Evolutionary conservation across 2,888 invertebrate species (phyloP).

Genomic region (Heteromurus nitidus): DNA sequence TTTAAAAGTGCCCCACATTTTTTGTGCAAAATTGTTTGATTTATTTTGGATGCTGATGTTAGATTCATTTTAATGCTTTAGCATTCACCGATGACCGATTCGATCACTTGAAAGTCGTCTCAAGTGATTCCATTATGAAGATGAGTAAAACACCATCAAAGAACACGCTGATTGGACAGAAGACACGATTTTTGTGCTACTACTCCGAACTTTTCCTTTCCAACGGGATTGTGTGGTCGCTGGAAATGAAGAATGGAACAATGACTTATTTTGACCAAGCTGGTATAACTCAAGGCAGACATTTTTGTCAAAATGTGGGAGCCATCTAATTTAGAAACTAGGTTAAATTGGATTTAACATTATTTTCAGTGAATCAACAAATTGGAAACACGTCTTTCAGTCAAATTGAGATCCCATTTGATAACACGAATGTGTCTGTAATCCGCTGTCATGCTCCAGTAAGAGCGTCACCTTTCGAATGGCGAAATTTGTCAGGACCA

Average conservation of each 20-base stretch:
- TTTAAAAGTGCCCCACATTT: too few species aligned
- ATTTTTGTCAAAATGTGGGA: too few species aligned
- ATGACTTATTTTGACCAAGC: constrained; percentile 48
- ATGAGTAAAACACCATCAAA: constrained; percentile 68
- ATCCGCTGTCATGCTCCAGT: constrained; percentile 67
- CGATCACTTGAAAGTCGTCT: constrained; percentile 62
- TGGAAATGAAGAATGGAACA: constrained; percentile 67
- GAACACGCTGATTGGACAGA: constrained; percentile 65
- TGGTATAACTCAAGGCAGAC: constrained; percentile 18
- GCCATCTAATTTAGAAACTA: too few species aligned
- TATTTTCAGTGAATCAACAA: constrained; percentile 32
- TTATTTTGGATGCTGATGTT: too few species aligned
- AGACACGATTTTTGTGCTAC: constrained; percentile 66
- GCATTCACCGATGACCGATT: constrained; percentile 67
- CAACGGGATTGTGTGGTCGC: constrained; percentile 65
- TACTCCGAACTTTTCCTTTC: constrained; percentile 65
- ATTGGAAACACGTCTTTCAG: constrained; percentile 65
- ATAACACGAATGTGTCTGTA: constrained; percentile 59
- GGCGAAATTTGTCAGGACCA: constrained; percentile 66
- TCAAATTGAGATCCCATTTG: constrained; percentile 59
- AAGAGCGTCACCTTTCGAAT: constrained; percentile 50
- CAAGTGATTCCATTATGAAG: constrained; percentile 68
- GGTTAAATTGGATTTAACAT: not conserved
- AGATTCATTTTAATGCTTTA: too few species aligned
- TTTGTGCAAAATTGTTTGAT: too few species aligned